Evolutionary conservation across 2,797 vertebrate genomes (phyloP), one percentile per base, ranked within the genome.

Genomic region (Champsocephalus gunnari): DNA sequence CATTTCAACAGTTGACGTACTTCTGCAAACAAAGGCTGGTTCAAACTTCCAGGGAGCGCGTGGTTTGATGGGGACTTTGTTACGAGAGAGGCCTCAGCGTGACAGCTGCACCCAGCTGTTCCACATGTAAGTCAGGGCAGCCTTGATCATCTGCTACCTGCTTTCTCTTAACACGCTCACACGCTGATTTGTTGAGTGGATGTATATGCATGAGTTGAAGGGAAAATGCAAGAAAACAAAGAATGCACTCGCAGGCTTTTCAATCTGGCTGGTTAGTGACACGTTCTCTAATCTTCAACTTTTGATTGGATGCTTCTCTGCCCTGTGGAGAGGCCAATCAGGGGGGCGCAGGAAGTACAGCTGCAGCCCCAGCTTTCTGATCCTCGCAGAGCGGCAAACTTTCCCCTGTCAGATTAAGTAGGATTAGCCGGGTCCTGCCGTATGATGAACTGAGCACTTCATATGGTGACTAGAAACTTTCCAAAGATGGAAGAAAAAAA

Each of bases 71-170:
- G 66, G 49, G 57, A 57, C n/a, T 60, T 74, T 80, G 34, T 38
- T 70, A 72, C 84, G 77, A 79, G 59, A 54, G 57, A 61, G 78
- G 68, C 62, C 73, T 56, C 73, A 32, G 63, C 44, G 51, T 84
- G 88, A 92, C 91, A 93, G 89, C 88, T 94, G 94, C 94, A 95
- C 92, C 94, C 94, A 94, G 95, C 96, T 95, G 95, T 90, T 95
- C 88, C 92, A 92, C 61, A 57, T 81, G 73, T 77, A 77, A 66
- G 55, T 70, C 90, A 84, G 80, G 83, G 87, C 90, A 86, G 88
- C 85, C 70, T 88, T 92, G 77, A 88, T 89, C 89, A 85, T 89
- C 86, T 77, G 75, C 56, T 78, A 87, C 87, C 80, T 89, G 86
- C 66, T 62, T 41, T 62, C 60, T 58, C 12, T 44, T 14, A 8